Percentiles rank a stretch among this genome's conserved stretches.
These are phyloP conservation scores for Lasiommata megera DNA, from an alignment of 2,888 invertebrate species.

Conservation along the genomic window DNA sequence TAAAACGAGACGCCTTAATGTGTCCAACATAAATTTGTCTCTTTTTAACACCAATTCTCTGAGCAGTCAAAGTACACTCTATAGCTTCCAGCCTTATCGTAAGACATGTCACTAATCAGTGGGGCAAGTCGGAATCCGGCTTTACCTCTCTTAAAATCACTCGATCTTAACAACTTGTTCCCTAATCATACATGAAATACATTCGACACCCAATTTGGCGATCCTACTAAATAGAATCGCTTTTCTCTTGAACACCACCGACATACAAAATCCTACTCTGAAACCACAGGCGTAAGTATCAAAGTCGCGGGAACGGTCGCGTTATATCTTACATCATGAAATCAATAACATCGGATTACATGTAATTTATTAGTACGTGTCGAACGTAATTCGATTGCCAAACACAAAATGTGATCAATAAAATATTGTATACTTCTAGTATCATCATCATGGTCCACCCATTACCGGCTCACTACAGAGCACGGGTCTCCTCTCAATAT, in stretches of 20 bases:
- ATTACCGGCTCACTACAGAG: no score
- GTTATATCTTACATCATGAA: not conserved
- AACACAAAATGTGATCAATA: not conserved
- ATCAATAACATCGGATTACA: not conserved
- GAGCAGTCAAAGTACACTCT: no score
- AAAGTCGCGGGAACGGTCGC: not conserved
- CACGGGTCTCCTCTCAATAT: no score
- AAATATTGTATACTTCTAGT: no score
- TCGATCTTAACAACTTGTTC: not conserved
- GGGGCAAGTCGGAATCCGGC: no score
- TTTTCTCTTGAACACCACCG: not conserved
- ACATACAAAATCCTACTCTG: not conserved
- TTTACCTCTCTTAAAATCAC: no score
- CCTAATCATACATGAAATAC: not conserved
- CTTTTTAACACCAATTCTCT: no score
- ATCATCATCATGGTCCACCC: no score
- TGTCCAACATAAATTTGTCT: no score
- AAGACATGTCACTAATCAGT: no score
- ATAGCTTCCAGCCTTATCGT: no score
- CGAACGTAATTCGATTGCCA: not conserved
- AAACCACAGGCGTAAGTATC: not conserved
- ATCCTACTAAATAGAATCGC: not conserved
- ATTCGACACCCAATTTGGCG: not conserved
- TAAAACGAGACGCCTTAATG: no score
- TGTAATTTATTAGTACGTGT: not conserved